These are phyloP conservation scores for Tetragonula clypearis DNA, from an alignment of 1,140 invertebrate genomes.

Conservation along the genomic window DNA sequence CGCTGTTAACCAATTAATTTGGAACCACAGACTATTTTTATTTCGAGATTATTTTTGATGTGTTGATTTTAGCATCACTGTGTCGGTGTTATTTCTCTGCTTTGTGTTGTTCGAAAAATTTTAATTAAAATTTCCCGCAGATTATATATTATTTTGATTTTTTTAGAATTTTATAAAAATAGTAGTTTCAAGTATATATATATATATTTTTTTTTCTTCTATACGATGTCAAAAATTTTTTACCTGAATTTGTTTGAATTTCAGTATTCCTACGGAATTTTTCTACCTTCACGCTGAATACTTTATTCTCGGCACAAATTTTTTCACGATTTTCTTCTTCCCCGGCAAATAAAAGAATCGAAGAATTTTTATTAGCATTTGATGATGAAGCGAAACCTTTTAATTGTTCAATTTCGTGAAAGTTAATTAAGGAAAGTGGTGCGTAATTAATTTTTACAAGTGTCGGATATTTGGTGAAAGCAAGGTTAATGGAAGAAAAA, in stretches of 20 bases:
- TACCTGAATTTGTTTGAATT: neutral
- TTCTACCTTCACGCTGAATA: neutral
- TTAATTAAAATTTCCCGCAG: too few species aligned
- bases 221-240: neutral
- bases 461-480: neutral
- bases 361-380: neutral
- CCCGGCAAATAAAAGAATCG: neutral
- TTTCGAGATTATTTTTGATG: too few species aligned
- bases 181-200: neutral
- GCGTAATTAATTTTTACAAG: neutral
- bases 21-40: too few species aligned
- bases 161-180: too few species aligned
- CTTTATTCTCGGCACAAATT: neutral
- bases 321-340: too few species aligned
- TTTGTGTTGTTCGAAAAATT: too few species aligned
- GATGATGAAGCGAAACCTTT: neutral
- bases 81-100: too few species aligned
- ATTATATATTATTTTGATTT: too few species aligned
- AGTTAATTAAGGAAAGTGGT: neutral
- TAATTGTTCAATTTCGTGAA: neutral
- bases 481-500: neutral
- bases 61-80: too few species aligned
- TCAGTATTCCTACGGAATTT: neutral
- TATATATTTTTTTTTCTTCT: neutral
- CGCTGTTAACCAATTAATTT: neutral